phyloP scores from a whole-genome alignment of 2,888 invertebrate species.

The Baccha elongata region DNA sequence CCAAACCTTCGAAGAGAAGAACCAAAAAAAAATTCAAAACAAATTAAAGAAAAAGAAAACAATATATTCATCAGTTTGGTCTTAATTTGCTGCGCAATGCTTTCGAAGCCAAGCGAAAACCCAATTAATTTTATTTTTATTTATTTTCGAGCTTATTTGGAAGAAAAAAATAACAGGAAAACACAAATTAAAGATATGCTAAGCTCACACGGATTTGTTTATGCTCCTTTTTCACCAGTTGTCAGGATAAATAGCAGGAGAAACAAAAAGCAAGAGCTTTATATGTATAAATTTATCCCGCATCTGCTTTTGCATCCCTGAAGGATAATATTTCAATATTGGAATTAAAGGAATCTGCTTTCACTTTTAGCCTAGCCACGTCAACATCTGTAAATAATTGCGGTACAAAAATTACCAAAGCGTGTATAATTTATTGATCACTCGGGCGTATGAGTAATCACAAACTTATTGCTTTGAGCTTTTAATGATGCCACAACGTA shows the following conservation, averaged over 20 bases:
- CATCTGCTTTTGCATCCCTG: conserved; percentile 1
- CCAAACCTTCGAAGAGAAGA: not conserved
- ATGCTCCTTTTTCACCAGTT: conserved; percentile 11
- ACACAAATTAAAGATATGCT: conserved; percentile 13
- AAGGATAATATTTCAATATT: conserved; percentile 39
- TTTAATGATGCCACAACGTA: conserved; percentile 30
- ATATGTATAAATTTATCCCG: not conserved
- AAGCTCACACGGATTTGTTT: conserved; percentile 6
- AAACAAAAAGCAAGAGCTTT: not conserved
- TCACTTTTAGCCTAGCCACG: conserved; percentile 31
- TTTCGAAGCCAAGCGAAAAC: conserved; percentile 67
- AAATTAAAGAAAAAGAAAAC: conserved; percentile 33
- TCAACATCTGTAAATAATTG: conserved; percentile 64
- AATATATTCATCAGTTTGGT: conserved; percentile 40
- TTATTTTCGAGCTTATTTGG: conserved; percentile 7
- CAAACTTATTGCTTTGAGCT: conserved; percentile 22
- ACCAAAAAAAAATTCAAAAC: not conserved
- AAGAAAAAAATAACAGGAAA: not conserved
- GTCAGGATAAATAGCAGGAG: conserved; percentile 14
- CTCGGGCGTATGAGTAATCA: conserved; percentile 51
- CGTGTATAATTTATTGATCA: conserved; percentile 61
- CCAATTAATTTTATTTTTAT: conserved; percentile 67
- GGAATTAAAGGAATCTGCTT: conserved; percentile 26
- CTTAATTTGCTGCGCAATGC: conserved; percentile 58
- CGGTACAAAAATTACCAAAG: conserved; percentile 65